Percentiles rank a stretch among this genome's conserved stretches.
Evolutionary conservation across 2,113 vertebrate species (phyloP).

Genomic region (Triplophysa tibetana): DNA sequence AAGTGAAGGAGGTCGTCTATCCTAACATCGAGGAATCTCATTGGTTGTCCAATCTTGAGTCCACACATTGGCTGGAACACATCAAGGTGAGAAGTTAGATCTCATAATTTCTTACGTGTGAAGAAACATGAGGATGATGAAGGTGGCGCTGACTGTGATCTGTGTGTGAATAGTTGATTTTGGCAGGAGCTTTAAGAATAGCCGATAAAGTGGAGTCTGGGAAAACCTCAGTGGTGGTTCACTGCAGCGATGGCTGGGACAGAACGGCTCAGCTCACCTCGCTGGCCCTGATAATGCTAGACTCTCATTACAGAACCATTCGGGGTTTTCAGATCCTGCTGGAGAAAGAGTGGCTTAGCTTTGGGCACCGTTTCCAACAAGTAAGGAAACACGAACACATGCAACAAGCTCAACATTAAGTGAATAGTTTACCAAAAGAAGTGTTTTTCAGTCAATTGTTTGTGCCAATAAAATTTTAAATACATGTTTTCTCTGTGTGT

Average conservation of each 20-base stretch:
- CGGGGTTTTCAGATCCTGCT: conserved; percentile 90
- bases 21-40: conserved; percentile 94
- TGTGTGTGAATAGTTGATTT: conserved; percentile 79
- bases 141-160: neutral
- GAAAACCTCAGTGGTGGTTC: conserved; percentile 93
- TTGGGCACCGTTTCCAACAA: conserved; percentile 93
- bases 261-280: conserved; percentile 92
- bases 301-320: conserved; percentile 89
- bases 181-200: conserved; percentile 91
- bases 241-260: conserved; percentile 98
- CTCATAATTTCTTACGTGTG: neutral
- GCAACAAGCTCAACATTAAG: no score
- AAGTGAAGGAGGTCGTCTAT: conserved; percentile 95
- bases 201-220: conserved; percentile 95
- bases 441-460: no score
- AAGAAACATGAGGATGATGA: neutral
- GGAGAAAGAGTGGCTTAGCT: conserved; percentile 98
- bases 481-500: conserved; percentile 4
- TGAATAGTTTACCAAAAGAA: no score
- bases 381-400: conserved; percentile 63
- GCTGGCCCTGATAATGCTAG: conserved; percentile 92
- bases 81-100: conserved; percentile 82
- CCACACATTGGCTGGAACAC: conserved; percentile 98
- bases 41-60: conserved; percentile 95
- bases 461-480: neutral